Evolutionary conservation across 2,888 invertebrate genomes (phyloP).

Genomic region (Stegana nigrithorax): DNA sequence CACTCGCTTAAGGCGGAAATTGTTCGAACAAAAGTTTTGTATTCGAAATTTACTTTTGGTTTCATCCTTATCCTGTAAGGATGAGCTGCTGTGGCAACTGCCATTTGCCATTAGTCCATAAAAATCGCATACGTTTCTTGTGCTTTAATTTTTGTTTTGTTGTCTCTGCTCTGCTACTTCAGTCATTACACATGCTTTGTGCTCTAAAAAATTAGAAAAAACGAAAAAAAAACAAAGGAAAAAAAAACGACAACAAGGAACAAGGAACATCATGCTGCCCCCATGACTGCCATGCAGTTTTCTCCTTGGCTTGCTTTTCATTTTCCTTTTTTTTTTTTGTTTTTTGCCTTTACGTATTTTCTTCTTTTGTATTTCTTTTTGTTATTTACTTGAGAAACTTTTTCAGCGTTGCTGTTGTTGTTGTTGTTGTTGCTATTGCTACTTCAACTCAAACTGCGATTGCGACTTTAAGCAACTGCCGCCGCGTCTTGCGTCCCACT

Average conservation of each 20-base stretch:
- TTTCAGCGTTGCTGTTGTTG: neutral
- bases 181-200: too few relatives aligned
- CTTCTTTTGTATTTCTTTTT: neutral
- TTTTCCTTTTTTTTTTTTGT: slow-evolving; percentile 21
- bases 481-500: slow-evolving; percentile 5
- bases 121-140: too few relatives aligned
- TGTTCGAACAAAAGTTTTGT: too few relatives aligned
- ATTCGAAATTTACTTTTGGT: too few relatives aligned
- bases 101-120: too few relatives aligned
- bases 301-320: neutral
- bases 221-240: neutral
- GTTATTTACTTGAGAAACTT: neutral
- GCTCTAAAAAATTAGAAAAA: too few relatives aligned
- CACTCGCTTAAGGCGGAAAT: too few relatives aligned
- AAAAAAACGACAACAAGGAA: neutral
- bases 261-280: neutral
- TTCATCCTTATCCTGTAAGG: too few relatives aligned
- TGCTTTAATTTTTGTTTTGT: too few relatives aligned
- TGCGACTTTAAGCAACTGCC: slow-evolving; percentile 16
- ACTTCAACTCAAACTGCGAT: slow-evolving; percentile 14
- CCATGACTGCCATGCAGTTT: neutral
- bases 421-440: slow-evolving; percentile 1
- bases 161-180: too few relatives aligned
- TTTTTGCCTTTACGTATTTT: neutral
- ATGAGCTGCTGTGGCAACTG: too few relatives aligned